Evolutionary conservation across 2,113 vertebrate species (phyloP), one percentile per base, ranked within the genome.

Genomic region (Chauna torquata): DNA sequence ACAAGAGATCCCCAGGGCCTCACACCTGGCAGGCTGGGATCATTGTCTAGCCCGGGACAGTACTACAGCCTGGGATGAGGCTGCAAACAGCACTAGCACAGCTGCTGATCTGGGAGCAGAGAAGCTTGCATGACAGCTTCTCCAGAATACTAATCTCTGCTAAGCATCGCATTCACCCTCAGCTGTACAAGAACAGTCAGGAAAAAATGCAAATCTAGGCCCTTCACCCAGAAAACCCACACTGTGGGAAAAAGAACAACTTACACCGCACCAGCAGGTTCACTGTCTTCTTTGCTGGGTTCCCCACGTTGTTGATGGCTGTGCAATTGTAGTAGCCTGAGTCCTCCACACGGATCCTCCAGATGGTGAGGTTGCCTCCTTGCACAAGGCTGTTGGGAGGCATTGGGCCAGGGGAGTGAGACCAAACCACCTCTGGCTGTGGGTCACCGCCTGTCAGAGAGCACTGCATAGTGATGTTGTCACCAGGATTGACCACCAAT

Each of bases 261-360:
- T 79, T 98, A 98, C 98, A 98, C 90, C 99, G 98, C 97, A 99
- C 99, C 72, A 99, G 92, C 25, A 99, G 95, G 96, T 99, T 99
- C 98, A 99, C 98, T 0, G 98, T 99, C 98, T 99, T 99, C 97
- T 99, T 99, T 32, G 99, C 99, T 0, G 99, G 99, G 97, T 99
- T 99, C 28, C 99, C 99, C 98, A 99, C 99, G 0, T 99, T 99
- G 98, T 99, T 99, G 97, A 98, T 98, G 36, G 99, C 99, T 0
- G 99, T 99, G 97, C 99, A 99, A 94, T 99, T 99, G 98, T 99
- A 99, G 97, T 98, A 99, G 69, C 99, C 99, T 0, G 99, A 99
- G 83, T 99, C 99, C 6, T 97, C 97, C 9, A 99, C 98, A 0
- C 94, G 98, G 87, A 99, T 99, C 2, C 98, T 98, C 88, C 98